Evolutionary conservation across 2,113 vertebrate species (phyloP).

Genomic region (Hirundichthys speculiger): DNA sequence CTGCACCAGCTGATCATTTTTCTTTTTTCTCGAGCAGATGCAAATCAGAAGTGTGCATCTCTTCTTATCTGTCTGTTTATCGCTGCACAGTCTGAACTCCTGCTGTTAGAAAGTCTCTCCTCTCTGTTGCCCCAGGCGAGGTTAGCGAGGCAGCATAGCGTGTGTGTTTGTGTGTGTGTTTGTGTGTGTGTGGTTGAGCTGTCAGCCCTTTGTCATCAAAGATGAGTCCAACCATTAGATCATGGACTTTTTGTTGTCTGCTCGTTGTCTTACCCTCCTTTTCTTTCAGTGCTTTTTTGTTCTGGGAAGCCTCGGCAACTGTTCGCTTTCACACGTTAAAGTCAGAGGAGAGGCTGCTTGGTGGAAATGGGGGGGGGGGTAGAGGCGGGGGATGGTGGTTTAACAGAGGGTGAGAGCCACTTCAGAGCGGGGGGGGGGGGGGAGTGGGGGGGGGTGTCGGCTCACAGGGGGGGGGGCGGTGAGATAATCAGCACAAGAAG

Average conservation of each 20-base stretch:
- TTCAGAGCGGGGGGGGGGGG: too few relatives aligned
- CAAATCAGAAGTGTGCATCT: conserved; percentile 1
- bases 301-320: conserved; percentile 25
- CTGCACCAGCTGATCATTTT: too few relatives aligned
- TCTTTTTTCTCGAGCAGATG: too few relatives aligned
- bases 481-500: too few relatives aligned
- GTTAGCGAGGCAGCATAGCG: conserved; percentile 43
- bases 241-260: conserved; percentile 23
- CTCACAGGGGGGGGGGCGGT: conserved; percentile 34
- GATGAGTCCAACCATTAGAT: conserved; percentile 27
- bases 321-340: conserved; percentile 46
- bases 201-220: conserved; percentile 49
- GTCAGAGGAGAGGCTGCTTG: conserved; percentile 33
- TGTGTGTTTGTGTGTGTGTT: too few relatives aligned
- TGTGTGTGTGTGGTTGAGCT: conserved; percentile 25
- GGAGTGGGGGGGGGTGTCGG: too few relatives aligned
- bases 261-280: conserved; percentile 24
- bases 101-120: conserved; percentile 40
- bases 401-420: conserved; percentile 12
- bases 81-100: conserved; percentile 17
- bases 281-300: conserved; percentile 25
- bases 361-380: conserved; percentile 22
- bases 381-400: background rate
- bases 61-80: background rate
- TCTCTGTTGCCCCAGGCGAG: conserved; percentile 51